These are phyloP conservation scores for Brenthis daphne DNA, from an alignment of 2,888 invertebrate genomes.

Conservation along the genomic window DNA sequence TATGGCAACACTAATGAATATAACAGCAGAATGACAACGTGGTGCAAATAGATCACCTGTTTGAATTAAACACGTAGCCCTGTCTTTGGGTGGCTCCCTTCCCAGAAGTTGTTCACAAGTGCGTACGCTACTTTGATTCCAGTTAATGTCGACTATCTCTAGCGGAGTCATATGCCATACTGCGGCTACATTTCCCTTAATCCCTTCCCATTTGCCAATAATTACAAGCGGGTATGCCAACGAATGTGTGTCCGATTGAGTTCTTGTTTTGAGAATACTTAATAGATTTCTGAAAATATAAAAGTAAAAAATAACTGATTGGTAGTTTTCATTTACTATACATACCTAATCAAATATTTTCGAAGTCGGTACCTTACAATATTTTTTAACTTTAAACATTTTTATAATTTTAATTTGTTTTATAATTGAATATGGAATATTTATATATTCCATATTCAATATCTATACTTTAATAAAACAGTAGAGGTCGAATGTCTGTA, in stretches of 20 bases:
- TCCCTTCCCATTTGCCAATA: slow-evolving; percentile 41
- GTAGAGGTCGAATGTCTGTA: no score
- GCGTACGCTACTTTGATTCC: neutral
- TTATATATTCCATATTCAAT: no score
- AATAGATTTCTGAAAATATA: slow-evolving; percentile 30
- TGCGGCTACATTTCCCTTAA: slow-evolving; percentile 16
- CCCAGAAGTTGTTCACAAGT: slow-evolving; percentile 13
- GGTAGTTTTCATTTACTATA: no score
- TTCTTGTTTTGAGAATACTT: slow-evolving; percentile 21
- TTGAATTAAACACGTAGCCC: slow-evolving; percentile 24
- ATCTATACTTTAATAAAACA: no score
- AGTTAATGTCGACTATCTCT: slow-evolving; percentile 4
- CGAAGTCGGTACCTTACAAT: no score
- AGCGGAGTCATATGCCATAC: slow-evolving; percentile 18
- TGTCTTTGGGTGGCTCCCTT: slow-evolving; percentile 15
- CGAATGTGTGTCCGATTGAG: slow-evolving; percentile 15
- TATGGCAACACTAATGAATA: slow-evolving; percentile 77
- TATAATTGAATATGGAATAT: no score
- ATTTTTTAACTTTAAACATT: no score
- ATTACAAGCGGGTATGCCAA: slow-evolving; percentile 31
- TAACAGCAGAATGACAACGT: slow-evolving; percentile 81
- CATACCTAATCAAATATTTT: no score
- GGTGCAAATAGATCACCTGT: slow-evolving; percentile 75
- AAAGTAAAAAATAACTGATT: no score
- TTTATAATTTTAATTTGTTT: no score